A percentile compares a stretch with the other conserved stretches of the same genome.
Conservation (phyloP, 2,113 vertebrate genomes). For the Columba livia region DNA sequence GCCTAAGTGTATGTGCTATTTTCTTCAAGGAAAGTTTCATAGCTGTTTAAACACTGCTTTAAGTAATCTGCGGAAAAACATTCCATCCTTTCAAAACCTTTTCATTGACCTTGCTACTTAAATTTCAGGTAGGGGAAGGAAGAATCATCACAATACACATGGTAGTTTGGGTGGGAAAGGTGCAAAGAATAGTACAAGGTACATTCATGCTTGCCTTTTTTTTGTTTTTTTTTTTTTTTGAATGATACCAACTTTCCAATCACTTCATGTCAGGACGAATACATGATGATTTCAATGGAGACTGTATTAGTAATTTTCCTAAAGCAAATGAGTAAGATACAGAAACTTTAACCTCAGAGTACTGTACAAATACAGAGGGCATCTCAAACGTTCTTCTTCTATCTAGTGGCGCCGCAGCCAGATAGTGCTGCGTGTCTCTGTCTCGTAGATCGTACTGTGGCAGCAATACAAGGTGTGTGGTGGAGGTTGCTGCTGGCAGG, state of each 20-base stretch:
- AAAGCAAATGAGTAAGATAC: background rate
- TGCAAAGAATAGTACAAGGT: background rate
- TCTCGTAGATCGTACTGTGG: background rate
- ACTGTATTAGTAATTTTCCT: background rate
- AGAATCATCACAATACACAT: background rate
- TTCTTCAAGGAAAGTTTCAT: background rate
- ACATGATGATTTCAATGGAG: background rate
- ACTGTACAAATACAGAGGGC: background rate
- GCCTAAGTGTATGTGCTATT: rapidly evolving
- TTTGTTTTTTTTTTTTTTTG: background rate
- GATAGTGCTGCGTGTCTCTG: background rate
- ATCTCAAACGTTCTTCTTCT: background rate
- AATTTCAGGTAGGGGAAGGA: background rate
- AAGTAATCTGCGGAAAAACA: background rate
- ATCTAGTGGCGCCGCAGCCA: background rate
- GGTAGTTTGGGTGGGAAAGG: background rate
- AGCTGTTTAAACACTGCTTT: background rate
- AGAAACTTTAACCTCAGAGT: background rate
- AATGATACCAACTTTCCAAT: background rate
- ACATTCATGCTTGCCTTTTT: background rate
- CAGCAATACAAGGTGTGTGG: background rate
- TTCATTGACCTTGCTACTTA: background rate
- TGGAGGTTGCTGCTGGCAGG: background rate
- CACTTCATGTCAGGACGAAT: background rate
- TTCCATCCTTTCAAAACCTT: background rate